A percentile compares a stretch with the other conserved stretches of the same genome.
Evolutionary conservation across 2,113 vertebrate genomes (phyloP).

Genomic region (Phrynosoma blainvillii): DNA sequence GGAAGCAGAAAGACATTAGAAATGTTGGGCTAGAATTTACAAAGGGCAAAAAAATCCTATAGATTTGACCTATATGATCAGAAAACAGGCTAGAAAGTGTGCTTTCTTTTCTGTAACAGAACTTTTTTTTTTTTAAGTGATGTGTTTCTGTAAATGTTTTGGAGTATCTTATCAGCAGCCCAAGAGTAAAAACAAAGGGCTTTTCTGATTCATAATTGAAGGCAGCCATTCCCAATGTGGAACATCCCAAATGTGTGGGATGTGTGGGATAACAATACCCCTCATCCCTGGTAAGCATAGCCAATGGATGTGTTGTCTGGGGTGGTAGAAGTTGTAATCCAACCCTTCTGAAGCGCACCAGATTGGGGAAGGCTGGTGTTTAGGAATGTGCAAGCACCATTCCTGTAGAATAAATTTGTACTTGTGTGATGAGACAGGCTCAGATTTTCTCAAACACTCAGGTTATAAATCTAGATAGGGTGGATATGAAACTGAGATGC

Average conservation of each 20-base stretch:
- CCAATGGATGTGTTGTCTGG: neutral
- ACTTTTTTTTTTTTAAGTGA: conserved; percentile 45
- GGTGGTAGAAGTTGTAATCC: neutral
- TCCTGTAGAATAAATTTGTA: neutral
- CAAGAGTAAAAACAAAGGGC: conserved; percentile 29
- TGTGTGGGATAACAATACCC: neutral
- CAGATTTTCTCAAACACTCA: neutral
- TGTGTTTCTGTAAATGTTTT: conserved; percentile 43
- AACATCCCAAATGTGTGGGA: neutral
- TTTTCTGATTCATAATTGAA: neutral
- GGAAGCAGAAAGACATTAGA: conserved; percentile 70
- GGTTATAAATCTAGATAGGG: conserved; percentile 14
- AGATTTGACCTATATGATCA: conserved; percentile 42
- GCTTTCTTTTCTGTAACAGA: conserved; percentile 41
- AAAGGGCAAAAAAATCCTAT: conserved; percentile 20
- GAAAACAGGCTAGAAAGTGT: conserved; percentile 1
- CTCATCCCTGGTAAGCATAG: too few species aligned
- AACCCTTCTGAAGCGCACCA: neutral
- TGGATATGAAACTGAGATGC: conserved; percentile 48
- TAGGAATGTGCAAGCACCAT: conserved; percentile 22
- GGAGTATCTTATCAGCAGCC: conserved; percentile 52
- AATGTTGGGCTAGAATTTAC: conserved; percentile 61
- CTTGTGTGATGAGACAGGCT: neutral
- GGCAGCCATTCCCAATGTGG: neutral
- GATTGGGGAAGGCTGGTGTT: neutral